A percentile compares a stretch with the other conserved stretches of the same genome.
Evolutionary conservation across 2,888 invertebrate genomes (phyloP).

Genomic region (Calliopum simillimum): DNA sequence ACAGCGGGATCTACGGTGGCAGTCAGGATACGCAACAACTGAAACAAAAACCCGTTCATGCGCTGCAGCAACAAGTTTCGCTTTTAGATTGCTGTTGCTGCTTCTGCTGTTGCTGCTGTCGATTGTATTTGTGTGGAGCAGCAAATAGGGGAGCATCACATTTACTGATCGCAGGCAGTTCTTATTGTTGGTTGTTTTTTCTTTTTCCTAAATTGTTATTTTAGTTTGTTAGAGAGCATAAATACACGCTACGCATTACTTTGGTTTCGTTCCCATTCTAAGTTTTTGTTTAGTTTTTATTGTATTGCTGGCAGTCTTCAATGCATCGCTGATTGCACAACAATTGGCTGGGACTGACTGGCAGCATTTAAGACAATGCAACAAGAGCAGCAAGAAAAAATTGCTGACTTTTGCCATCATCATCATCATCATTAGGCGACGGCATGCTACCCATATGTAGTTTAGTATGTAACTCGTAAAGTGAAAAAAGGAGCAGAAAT

Average conservation of each 20-base stretch:
- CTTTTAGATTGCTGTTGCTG: conserved; percentile 5
- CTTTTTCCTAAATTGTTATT: no score
- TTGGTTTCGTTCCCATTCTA: no score
- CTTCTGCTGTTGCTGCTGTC: no score
- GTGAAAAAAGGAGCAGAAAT: conserved; percentile 57
- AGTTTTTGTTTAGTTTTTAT: conserved; percentile 25
- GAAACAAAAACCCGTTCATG: conserved; percentile 18
- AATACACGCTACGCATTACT: no score
- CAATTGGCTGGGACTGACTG: conserved; percentile 44
- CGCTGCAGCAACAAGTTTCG: conserved; percentile 12
- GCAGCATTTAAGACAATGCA: background rate
- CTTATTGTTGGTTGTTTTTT: no score
- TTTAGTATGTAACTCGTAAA: no score
- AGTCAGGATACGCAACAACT: conserved; percentile 8
- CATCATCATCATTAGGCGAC: no score
- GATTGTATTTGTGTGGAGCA: no score
- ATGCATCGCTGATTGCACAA: conserved; percentile 65
- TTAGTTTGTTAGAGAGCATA: no score
- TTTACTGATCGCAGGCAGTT: no score
- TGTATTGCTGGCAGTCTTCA: conserved; percentile 45
- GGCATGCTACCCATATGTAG: no score
- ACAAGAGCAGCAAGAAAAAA: background rate
- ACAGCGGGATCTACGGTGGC: background rate
- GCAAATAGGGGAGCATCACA: no score
- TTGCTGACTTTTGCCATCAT: background rate